Percentiles rank a stretch among this genome's conserved stretches.
Conservation (phyloP, 2,888 invertebrate species). For the Slavum lentiscoides region DNA sequence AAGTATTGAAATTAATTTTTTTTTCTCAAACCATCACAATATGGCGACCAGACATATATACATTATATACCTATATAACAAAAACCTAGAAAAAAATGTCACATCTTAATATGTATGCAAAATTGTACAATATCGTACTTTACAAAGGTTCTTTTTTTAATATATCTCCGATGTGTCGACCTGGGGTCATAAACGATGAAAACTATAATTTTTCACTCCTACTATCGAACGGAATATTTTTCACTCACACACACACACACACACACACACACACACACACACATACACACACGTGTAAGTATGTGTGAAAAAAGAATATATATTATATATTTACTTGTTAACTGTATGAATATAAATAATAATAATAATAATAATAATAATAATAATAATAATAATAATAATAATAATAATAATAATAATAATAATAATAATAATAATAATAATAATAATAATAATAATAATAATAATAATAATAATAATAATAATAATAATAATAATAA, state of each 20-base stretch:
- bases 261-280: no score
- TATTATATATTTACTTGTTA: no score
- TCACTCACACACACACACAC: no score
- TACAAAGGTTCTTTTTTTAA: constrained; percentile 38
- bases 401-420: no score
- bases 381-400: no score
- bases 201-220: neutral
- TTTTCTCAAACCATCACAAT: constrained; percentile 12
- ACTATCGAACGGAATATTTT: neutral
- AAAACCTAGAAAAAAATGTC: constrained; percentile 19
- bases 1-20: constrained; percentile 31
- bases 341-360: no score
- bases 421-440: no score
- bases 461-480: no score
- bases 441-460: no score
- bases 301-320: no score
- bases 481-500: neutral
- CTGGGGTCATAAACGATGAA: neutral
- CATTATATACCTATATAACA: constrained; percentile 23
- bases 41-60: constrained; percentile 10
- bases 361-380: no score
- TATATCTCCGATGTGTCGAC: neutral
- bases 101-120: constrained; percentile 1
- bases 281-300: no score
- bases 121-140: constrained; percentile 14